Evolutionary conservation across 2,113 vertebrate species (phyloP).

Genomic region (Reinhardtius hippoglossoides): DNA sequence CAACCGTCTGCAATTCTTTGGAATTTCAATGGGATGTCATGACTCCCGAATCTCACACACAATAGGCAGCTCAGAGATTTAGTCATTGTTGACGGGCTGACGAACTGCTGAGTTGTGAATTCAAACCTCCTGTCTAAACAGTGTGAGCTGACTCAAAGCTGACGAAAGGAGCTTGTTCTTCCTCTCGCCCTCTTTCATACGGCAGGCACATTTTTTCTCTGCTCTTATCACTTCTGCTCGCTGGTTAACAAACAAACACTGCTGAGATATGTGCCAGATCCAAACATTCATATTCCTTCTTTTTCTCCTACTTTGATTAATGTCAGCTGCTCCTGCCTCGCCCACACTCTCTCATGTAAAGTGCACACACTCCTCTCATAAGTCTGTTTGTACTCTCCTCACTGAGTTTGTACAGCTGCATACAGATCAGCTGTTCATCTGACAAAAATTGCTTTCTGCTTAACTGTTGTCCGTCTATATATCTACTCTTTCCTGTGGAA

Average conservation of each 20-base stretch:
- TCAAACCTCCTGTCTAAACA: neutral
- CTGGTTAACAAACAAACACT: conserved; percentile 5
- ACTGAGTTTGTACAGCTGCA: conserved; percentile 13
- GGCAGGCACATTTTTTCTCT: neutral
- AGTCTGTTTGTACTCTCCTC: neutral
- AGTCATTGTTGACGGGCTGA: too few relatives aligned
- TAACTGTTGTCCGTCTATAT: neutral
- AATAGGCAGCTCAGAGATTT: neutral
- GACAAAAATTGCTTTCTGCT: conserved; percentile 17
- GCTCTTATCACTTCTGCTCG: neutral
- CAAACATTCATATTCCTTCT: neutral
- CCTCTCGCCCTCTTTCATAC: too few relatives aligned
- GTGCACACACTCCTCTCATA: neutral
- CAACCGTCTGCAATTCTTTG: neutral
- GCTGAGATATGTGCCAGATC: neutral
- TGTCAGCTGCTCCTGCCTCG: neutral
- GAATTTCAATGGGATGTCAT: neutral
- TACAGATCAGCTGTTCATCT: conserved; percentile 33
- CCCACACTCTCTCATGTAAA: neutral
- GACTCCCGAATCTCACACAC: too few relatives aligned
- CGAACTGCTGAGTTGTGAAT: too few relatives aligned
- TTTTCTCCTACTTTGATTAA: neutral
- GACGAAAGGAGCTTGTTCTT: neutral
- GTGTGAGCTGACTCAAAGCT: conserved; percentile 14
- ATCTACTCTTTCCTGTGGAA: neutral